Evolutionary conservation across 1,140 invertebrate species (phyloP).

Genomic region (Zaprionus capensis): DNA sequence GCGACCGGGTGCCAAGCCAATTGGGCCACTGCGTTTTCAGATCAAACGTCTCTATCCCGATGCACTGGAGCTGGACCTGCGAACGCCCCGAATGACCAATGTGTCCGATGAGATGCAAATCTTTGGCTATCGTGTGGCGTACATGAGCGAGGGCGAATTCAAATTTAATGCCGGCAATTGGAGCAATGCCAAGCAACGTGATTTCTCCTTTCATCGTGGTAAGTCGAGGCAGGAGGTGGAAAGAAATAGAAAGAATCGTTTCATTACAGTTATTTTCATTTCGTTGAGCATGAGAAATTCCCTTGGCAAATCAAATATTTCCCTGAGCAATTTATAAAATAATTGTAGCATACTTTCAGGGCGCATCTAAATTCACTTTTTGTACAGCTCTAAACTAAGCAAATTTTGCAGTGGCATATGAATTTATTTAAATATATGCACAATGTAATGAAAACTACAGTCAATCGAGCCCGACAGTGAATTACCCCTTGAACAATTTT

Average conservation of each 20-base stretch:
- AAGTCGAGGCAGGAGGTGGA: conserved; percentile 10
- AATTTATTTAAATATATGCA: background rate
- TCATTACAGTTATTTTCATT: background rate
- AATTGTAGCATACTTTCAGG: background rate
- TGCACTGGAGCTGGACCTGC: conserved; percentile 84
- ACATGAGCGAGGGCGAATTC: conserved; percentile 75
- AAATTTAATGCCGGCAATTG: conserved; percentile 78
- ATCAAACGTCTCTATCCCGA: conserved; percentile 77
- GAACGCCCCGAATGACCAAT: conserved; percentile 64
- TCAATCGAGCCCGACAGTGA: too few species aligned
- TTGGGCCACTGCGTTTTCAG: conserved; percentile 80
- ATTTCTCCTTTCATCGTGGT: conserved; percentile 78
- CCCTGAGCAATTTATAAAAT: background rate
- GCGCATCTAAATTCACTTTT: background rate
- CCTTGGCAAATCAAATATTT: background rate
- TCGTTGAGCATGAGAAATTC: background rate
- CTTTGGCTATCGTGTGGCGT: conserved; percentile 78
- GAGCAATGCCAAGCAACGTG: conserved; percentile 74
- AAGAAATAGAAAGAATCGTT: background rate
- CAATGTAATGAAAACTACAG: too few species aligned
- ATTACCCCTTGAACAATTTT: background rate
- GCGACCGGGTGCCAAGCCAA: conserved; percentile 85
- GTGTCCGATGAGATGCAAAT: conserved; percentile 78
- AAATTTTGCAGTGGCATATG: background rate
- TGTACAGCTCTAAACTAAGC: background rate